Evolutionary conservation across 2,888 invertebrate genomes (phyloP), one percentile per base, ranked within the genome.

Genomic region (Hirtodrosophila trivittata): DNA sequence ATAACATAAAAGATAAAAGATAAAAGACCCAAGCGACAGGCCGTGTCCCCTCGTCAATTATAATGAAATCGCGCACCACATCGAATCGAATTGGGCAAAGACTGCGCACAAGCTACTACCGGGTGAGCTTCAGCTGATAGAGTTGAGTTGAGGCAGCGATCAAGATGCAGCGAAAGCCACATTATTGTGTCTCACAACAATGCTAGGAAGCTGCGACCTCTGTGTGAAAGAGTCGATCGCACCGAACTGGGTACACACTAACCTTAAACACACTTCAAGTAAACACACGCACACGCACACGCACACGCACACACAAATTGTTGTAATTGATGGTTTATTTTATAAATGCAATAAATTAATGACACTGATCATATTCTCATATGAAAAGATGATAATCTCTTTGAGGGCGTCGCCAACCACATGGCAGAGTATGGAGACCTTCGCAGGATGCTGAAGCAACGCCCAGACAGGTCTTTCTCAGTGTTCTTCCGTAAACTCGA

Each of bases 21-120:
- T 50, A 77, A 76, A 45, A 49, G 58, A 69, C 45, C 25, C 46
- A 55, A 68, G 52, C 75, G 75, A 71, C 72, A 71, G 52, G 58
- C 60, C 38, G 50, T 56, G 57, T 47, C 42, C 64, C 41, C 76
- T 46, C 78, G 83, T 78, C 76, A 83, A 78, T 78, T 84, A 78
- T 70, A 39, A 32, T 63, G 57, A 56, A 63, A 35, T 28, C 35
- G 35, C 30, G 54, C 56, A 55, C 46, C 58, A 52, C 42, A 66
- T 41, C 62, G 18, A 21, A 66, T 41, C 62, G 18, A 21, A 21
- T 21, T 21, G 50, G 43, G 39, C 47, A 33, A 37, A 32, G 33
- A 28, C 33, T 45, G 39, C 39, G 62, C 56, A 30, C 54, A 32
- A n/a, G 26, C 39, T 49, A 74, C 73, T 74, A 64, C 73, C 74